Evolutionary conservation across 2,113 vertebrate genomes (phyloP).

Genomic region (Mus musculus): DNA sequence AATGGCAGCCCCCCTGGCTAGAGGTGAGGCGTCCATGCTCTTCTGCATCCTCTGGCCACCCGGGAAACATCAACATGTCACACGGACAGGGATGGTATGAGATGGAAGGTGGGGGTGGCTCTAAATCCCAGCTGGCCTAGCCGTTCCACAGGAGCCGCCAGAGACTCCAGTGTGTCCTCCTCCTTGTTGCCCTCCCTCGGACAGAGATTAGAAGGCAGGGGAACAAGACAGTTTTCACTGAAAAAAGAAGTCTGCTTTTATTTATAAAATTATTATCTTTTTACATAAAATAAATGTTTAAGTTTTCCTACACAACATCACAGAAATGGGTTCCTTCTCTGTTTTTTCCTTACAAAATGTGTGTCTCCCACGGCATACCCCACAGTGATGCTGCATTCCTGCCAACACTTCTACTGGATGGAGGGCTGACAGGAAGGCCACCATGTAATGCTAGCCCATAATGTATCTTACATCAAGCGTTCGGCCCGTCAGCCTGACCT

Average conservation of each 20-base stretch:
- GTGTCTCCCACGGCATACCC: neutral
- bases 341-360: neutral
- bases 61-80: neutral
- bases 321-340: neutral
- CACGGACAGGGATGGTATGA: neutral
- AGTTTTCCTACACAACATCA: neutral
- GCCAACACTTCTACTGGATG: too few species aligned
- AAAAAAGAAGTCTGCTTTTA: neutral
- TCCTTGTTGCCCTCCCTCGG: neutral
- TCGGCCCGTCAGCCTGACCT: fast-evolving
- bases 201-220: neutral
- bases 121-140: neutral
- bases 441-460: neutral
- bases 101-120: neutral
- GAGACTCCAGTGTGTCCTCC: fast-evolving
- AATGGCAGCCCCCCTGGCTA: fast-evolving
- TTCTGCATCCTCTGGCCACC: neutral
- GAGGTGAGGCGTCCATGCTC: neutral
- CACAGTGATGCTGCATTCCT: neutral
- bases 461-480: fast-evolving
- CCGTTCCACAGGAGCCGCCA: neutral
- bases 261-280: neutral
- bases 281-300: neutral
- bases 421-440: fast-evolving
- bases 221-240: neutral